Evolutionary conservation across 2,888 invertebrate species (phyloP).

Genomic region (Stictocephala bisonia): DNA sequence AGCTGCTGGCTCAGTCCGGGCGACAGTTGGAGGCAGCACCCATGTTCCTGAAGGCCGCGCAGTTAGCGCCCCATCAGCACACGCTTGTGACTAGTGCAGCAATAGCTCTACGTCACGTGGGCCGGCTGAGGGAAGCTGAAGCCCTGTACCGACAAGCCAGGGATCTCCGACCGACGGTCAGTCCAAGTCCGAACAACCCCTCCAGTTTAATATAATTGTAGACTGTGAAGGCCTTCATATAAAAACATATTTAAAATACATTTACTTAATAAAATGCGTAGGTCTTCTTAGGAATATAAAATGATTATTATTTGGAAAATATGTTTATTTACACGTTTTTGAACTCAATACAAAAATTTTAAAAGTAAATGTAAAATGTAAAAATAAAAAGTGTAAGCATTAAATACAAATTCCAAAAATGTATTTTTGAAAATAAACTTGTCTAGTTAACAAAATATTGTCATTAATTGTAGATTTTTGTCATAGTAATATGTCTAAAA

Average conservation of each 20-base stretch:
- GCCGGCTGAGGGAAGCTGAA: conserved; percentile 85
- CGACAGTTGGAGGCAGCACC: conserved; percentile 85
- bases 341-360: no score
- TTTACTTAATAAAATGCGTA: no score
- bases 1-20: conserved; percentile 76
- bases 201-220: background rate
- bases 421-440: no score
- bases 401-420: no score
- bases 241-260: background rate
- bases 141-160: conserved; percentile 86
- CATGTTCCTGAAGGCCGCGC: conserved; percentile 82
- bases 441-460: no score
- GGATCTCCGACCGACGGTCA: conserved; percentile 68
- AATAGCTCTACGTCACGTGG: conserved; percentile 85
- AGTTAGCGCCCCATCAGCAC: conserved; percentile 82
- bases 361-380: no score
- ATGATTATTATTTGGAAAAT: no score
- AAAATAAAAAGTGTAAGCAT: no score
- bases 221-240: background rate
- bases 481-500: no score
- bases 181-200: conserved; percentile 43
- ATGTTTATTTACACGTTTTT: no score
- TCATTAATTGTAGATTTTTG: no score
- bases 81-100: conserved; percentile 89
- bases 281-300: no score